Percentiles rank a stretch among this genome's conserved stretches.
Conservation (phyloP, 1,140 invertebrate species). For the Zelostemma sp. region DNA sequence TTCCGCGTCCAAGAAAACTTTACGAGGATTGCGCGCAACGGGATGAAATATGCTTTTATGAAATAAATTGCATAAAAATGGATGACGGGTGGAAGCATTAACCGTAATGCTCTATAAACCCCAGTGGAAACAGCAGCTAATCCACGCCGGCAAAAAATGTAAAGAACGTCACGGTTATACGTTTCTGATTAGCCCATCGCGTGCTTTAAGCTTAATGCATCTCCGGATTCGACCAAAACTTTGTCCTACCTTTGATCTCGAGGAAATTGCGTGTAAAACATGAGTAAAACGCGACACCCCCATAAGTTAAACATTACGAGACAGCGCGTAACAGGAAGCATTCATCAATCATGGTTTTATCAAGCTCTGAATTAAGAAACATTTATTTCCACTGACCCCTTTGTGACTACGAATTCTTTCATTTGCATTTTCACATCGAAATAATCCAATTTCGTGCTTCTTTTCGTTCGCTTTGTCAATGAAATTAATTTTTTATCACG, state of each 20-base stretch:
- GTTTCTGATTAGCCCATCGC: background rate
- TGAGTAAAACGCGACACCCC: background rate
- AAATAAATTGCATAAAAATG: slow-evolving; percentile 19
- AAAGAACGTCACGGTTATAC: background rate
- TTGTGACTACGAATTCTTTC: too few species aligned
- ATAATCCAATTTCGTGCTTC: too few species aligned
- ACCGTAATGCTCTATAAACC: slow-evolving; percentile 3
- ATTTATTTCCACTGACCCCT: background rate
- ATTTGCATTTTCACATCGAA: too few species aligned
- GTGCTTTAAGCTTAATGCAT: slow-evolving; percentile 8
- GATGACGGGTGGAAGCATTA: slow-evolving; percentile 23
- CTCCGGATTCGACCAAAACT: background rate
- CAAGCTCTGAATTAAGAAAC: background rate
- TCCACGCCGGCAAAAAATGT: background rate
- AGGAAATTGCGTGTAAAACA: background rate
- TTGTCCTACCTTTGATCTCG: background rate
- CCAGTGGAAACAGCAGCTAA: background rate
- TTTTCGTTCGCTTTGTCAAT: too few species aligned
- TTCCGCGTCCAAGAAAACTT: background rate
- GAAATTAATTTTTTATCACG: too few species aligned
- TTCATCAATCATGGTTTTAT: background rate
- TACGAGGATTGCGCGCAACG: background rate
- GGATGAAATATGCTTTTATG: slow-evolving; percentile 3
- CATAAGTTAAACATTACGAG: background rate
- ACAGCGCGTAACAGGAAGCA: background rate